Conservation (phyloP, 2,797 vertebrate species). For the Aphelocoma californica region DNA sequence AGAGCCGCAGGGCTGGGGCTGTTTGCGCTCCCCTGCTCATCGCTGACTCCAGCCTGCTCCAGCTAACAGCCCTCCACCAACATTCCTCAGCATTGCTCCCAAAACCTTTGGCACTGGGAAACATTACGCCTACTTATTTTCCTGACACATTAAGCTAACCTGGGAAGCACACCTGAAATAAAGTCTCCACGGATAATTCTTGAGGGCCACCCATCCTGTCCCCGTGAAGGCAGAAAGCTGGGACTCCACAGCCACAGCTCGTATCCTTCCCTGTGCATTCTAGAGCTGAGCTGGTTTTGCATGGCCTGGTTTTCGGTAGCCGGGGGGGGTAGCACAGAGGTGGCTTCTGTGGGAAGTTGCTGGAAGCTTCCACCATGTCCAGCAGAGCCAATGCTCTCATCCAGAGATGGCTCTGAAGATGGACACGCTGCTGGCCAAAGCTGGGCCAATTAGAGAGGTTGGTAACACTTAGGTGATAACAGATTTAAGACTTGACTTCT, state of each 20-base stretch:
- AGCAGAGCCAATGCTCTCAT: background rate
- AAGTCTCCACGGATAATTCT: background rate
- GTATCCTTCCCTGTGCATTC: rapidly evolving
- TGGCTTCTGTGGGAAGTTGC: background rate
- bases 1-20: background rate
- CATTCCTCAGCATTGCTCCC: background rate
- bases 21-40: background rate
- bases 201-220: background rate
- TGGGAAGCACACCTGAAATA: background rate
- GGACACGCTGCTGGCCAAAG: background rate
- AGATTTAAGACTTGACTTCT: background rate
- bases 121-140: background rate
- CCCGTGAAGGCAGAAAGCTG: rapidly evolving
- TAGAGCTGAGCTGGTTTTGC: background rate
- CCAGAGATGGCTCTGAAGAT: background rate
- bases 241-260: rapidly evolving
- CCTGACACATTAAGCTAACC: background rate
- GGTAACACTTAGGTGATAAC: no score
- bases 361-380: background rate
- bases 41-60: background rate
- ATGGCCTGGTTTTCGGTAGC: background rate
- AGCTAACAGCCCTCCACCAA: background rate
- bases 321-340: no score
- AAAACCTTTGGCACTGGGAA: background rate
- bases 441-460: background rate